Base-by-base conservation (phyloP, 2,888 invertebrate species). In the Resseliella maxima region DNA sequence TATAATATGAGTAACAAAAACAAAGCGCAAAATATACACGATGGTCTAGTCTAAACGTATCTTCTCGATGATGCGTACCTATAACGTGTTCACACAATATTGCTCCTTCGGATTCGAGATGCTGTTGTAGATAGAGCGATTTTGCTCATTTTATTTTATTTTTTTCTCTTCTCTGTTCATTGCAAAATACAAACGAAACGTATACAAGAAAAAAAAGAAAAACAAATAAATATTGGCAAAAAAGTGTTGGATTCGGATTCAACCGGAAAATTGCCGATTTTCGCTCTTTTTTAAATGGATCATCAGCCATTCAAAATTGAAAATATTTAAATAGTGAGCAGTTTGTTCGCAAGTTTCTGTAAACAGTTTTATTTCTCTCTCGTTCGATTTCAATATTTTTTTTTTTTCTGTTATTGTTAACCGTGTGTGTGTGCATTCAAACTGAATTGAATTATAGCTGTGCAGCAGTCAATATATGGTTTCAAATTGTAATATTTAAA, bases 41-140 rank as follows among this genome's bases (percentile, higher is more conserved):
- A 72, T 83, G 85, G 85, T 85, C 85, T 85, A 46, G 85, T 41
- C 85, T 12, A 46, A 83, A 36, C 38, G 83, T 83, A 83, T 83
- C 83, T 38, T n/a, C 38, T 38, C 41, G 38, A 12, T 38, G 41
- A 83, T 83, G 83, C 83, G 83, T 83, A 83, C 83, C 38, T 38
- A 38, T 38, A 38, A 38, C 83, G 83, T 38, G 72, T 31, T 72
- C 31, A 72, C 72, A 72, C 72, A 15, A 12, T 31, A 72, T 72
- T 72, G 31, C 72, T 72, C 72, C 72, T 72, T 72, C 18, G 46
- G 15, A 50, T 50, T 50, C 46, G 59, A 41, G 41, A 24, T 6
- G 24, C n/a, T 59, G 5, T 3, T 59, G 59, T 24, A 72, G 72
- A 2, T n/a, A 72, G 24, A 24, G 31, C 31, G 15, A 72, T 12